Evolutionary conservation across 1,140 invertebrate species (phyloP).

Genomic region (Hyles vespertilio): DNA sequence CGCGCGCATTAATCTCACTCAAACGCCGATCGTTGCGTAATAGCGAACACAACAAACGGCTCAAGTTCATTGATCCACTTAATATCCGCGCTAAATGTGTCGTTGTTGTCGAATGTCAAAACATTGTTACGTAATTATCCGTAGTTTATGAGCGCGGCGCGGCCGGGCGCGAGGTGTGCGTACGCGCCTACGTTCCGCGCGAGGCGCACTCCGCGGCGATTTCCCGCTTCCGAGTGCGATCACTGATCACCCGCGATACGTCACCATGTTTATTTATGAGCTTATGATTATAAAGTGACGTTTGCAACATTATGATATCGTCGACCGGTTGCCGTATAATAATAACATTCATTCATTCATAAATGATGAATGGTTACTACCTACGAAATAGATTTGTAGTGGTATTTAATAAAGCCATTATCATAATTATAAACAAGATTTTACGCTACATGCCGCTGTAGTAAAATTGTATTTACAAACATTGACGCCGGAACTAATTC

Average conservation of each 20-base stretch:
- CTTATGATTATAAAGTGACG: conserved; percentile 73
- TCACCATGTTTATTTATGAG: conserved; percentile 71
- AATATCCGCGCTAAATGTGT: conserved; percentile 70
- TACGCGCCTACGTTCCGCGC: conserved; percentile 26
- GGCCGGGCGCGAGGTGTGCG: conserved; percentile 2
- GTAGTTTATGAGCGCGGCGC: conserved; percentile 6
- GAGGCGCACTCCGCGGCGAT: not conserved
- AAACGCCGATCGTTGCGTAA: conserved; percentile 70
- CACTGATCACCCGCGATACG: conserved; percentile 42
- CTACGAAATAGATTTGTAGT: conserved; percentile 70
- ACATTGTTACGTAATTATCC: conserved; percentile 69
- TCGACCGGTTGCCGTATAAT: conserved; percentile 62
- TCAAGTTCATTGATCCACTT: conserved; percentile 75
- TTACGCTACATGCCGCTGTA: conserved; percentile 57
- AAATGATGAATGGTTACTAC: conserved; percentile 67
- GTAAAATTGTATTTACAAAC: conserved; percentile 59
- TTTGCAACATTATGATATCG: conserved; percentile 67
- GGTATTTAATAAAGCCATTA: conserved; percentile 66
- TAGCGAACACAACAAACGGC: conserved; percentile 55
- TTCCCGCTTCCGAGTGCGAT: conserved; percentile 45
- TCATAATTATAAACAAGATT: conserved; percentile 72
- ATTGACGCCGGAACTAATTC: conserved; percentile 13
- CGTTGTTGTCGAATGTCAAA: conserved; percentile 70
- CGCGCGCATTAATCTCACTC: conserved; percentile 73
- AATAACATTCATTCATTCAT: conserved; percentile 68